Evolutionary conservation across 2,113 vertebrate species (phyloP).

Genomic region (Himantopus leucocephalus): DNA sequence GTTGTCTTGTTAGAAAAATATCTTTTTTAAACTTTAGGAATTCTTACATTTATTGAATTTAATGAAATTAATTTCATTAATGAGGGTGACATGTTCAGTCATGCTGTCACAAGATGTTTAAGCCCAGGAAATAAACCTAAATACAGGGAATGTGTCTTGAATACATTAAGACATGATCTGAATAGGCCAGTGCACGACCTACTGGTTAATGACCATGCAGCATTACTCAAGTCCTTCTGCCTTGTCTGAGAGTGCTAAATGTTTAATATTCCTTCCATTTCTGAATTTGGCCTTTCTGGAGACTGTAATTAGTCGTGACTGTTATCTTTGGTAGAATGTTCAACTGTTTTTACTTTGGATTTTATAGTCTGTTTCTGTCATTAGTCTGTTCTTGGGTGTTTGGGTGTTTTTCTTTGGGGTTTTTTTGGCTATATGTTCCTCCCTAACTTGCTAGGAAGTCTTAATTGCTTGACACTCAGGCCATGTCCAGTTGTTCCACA

Average conservation of each 20-base stretch:
- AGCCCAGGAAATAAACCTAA: background rate
- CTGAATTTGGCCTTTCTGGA: background rate
- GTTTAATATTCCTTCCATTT: background rate
- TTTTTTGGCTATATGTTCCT: background rate
- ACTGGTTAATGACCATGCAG: background rate
- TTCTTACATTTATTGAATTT: background rate
- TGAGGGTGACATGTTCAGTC: background rate
- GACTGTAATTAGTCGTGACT: background rate
- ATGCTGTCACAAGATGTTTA: background rate
- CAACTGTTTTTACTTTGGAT: background rate
- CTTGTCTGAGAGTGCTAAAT: background rate
- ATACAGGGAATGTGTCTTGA: background rate
- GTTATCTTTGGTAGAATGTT: background rate
- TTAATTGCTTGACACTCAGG: background rate
- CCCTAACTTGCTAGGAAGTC: background rate
- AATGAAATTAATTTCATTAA: background rate
- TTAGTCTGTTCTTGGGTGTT: background rate
- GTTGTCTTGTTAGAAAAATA: background rate
- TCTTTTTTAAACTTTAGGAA: rapidly evolving
- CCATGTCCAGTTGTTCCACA: background rate
- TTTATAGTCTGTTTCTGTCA: background rate
- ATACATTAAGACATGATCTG: background rate
- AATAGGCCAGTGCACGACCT: background rate
- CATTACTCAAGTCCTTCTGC: background rate
- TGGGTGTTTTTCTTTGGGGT: background rate